Evolutionary conservation across 2,113 vertebrate species (phyloP), one percentile per base, ranked within the genome.

Genomic region (Hippoglossus stenolepis): DNA sequence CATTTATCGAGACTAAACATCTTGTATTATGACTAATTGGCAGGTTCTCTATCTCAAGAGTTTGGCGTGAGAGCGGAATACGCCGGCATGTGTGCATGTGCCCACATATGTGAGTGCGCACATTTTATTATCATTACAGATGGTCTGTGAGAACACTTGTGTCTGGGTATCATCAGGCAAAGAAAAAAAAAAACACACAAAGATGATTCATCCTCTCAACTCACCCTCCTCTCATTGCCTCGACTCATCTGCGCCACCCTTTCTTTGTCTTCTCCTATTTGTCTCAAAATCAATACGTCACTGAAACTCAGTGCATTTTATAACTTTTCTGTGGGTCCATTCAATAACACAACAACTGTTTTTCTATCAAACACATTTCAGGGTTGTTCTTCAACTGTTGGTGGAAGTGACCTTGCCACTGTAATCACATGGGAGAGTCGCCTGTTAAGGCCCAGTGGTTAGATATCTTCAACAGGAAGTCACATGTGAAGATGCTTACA

Each of bases 271-370:
- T 53, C 8, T 51, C 38, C 17, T 63, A 43, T 35, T 80, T 56
- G 65, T 68, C 9, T 38, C 28, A 61, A 73, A 70, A 80, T 84
- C 82, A 83, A 75, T 84, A 77, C 23, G 57, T 70, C 54, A 59
- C 12, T 58, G 38, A 61, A 49, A 10, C 12, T 58, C 20, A n/a
- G 18, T 51, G 5, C 57, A 8, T 70, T 70, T 53, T 6, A 60
- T 70, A 4, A 38, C 43, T 57, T 65, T 64, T 74, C 67, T 49
- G 18, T 70, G 17, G 13, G 40, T 69, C 14, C 45, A 69, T 61
- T 79, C 54, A 60, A 15, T 60, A 24, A 18, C 63, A 35, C 9
- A 15, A 43, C 3, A 45, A 31, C 31, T 31, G 20, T 7, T 45
- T 69, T 43, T 31, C 31, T 31, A 4, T 31, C 31, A 31, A 31